Evolutionary conservation across 2,113 vertebrate genomes (phyloP).

Genomic region (Osmerus eperlanus): DNA sequence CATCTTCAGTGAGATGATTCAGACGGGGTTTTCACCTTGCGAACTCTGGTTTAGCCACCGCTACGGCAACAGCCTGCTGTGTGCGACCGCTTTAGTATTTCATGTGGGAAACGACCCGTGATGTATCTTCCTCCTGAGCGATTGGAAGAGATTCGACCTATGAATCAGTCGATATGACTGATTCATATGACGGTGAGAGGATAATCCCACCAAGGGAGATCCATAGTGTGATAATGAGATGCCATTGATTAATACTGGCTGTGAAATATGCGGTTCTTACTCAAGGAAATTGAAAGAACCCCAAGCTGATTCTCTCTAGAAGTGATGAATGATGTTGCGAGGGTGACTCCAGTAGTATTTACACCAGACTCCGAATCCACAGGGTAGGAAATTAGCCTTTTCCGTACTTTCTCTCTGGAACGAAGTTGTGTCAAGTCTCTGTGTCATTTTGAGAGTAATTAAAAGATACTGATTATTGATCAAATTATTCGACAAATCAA

Average conservation of each 20-base stretch:
- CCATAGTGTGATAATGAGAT: conserved; percentile 60
- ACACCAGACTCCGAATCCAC: conserved; percentile 48
- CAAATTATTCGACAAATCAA: conserved; percentile 41
- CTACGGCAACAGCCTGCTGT: too few relatives aligned
- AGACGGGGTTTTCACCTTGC: too few relatives aligned
- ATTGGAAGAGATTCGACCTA: background rate
- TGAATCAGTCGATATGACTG: conserved; percentile 56
- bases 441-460: conserved; percentile 39
- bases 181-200: too few relatives aligned
- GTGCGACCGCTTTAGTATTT: too few relatives aligned
- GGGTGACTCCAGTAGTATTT: conserved; percentile 61
- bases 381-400: conserved; percentile 42
- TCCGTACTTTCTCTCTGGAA: conserved; percentile 25
- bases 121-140: background rate
- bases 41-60: too few relatives aligned
- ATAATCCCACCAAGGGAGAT: conserved; percentile 52
- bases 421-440: conserved; percentile 27
- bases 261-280: conserved; percentile 51
- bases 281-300: conserved; percentile 58
- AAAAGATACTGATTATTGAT: conserved; percentile 36
- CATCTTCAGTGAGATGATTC: too few relatives aligned
- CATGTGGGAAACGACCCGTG: background rate
- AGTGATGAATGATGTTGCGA: conserved; percentile 66
- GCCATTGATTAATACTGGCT: conserved; percentile 67
- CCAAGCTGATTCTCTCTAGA: conserved; percentile 48